Percentiles rank a stretch among this genome's conserved stretches.
Evolutionary conservation across 2,797 vertebrate genomes (phyloP).

Genomic region (Sebastes dallii): DNA sequence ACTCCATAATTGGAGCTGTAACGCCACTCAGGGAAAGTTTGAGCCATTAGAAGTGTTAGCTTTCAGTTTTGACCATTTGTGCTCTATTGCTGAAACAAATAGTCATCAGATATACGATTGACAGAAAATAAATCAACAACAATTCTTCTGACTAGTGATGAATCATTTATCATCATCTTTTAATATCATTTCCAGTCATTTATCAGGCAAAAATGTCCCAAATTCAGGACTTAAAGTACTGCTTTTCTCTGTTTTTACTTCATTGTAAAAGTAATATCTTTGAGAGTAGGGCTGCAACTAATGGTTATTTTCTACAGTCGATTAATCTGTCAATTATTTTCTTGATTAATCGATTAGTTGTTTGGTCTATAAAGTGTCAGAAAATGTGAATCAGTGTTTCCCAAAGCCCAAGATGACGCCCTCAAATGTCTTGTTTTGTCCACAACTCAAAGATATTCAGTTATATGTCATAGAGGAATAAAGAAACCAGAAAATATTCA

Average conservation of each 20-base stretch:
- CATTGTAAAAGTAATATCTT: not conserved
- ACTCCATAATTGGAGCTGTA: constrained; percentile 28
- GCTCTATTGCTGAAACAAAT: not conserved
- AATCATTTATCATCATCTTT: not conserved
- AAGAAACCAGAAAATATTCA: too few relatives aligned
- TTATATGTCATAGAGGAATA: too few relatives aligned
- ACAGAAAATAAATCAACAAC: not conserved
- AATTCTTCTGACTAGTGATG: not conserved
- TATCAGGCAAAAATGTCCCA: not conserved
- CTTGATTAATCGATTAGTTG: too few relatives aligned
- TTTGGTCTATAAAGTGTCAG: too few relatives aligned
- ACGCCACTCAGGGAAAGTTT: not conserved
- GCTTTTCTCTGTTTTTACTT: not conserved
- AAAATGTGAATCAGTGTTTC: too few relatives aligned
- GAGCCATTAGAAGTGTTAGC: not conserved
- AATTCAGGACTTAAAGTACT: too few relatives aligned
- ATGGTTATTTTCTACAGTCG: too few relatives aligned
- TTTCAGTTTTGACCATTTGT: constrained; percentile 1
- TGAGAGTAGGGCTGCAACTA: not conserved
- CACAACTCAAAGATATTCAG: too few relatives aligned
- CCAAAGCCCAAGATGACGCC: too few relatives aligned
- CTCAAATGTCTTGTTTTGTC: too few relatives aligned
- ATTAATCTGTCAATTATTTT: too few relatives aligned
- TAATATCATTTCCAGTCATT: not conserved
- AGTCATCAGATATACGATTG: not conserved